These are phyloP conservation scores for Lordiphosa mommai DNA, from an alignment of 1,140 invertebrate species.

Conservation along the genomic window DNA sequence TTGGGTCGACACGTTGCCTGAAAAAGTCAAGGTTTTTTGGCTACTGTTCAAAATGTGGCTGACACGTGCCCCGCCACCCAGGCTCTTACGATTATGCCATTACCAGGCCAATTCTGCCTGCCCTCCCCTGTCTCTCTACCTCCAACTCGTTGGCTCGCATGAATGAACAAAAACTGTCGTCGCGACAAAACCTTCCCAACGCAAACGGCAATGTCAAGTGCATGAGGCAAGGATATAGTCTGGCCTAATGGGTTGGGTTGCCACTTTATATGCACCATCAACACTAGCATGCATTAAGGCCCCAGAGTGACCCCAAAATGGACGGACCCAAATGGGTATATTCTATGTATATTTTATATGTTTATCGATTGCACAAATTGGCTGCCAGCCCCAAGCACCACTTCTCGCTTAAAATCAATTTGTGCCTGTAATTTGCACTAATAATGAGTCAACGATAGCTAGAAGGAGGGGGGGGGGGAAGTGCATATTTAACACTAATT, in stretches of 20 bases:
- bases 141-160: neutral
- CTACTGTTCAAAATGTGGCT: conserved; percentile 46
- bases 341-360: conserved; percentile 56
- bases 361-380: conserved; percentile 44
- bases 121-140: neutral
- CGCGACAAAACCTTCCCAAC: conserved; percentile 31
- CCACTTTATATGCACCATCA: conserved; percentile 31
- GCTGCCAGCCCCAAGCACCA: neutral
- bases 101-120: conserved; percentile 31
- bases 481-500: no score
- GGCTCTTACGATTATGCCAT: conserved; percentile 30
- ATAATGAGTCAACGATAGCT: neutral
- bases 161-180: conserved; percentile 43
- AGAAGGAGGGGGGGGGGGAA: no score
- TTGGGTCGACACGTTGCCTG: no score
- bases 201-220: conserved; percentile 65
- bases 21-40: conserved; percentile 74
- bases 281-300: neutral
- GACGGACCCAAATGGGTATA: conserved; percentile 27
- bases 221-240: conserved; percentile 27
- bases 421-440: neutral
- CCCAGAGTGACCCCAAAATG: conserved; percentile 31
- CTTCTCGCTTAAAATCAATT: neutral
- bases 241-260: no score
- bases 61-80: conserved; percentile 20